phyloP scores from a whole-genome alignment of 2,888 invertebrate genomes.

The Calameuta pallipes region DNA sequence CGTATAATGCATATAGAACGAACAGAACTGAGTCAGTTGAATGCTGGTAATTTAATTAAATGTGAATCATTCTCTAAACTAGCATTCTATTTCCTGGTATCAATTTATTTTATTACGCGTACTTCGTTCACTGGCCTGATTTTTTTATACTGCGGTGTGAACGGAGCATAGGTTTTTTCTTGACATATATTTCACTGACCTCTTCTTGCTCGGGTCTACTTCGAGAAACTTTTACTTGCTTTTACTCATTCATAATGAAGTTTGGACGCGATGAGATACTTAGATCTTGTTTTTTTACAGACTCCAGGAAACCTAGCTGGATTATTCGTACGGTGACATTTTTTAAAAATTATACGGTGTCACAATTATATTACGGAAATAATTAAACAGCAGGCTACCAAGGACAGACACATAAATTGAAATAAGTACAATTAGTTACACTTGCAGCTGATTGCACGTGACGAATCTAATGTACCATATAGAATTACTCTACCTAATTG shows the following conservation, averaged over 20 bases:
- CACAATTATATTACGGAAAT: neutral
- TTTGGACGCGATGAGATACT: neutral
- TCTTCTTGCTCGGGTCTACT: neutral
- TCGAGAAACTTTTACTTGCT: neutral
- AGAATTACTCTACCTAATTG: neutral
- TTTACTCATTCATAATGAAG: neutral
- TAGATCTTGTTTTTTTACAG: neutral
- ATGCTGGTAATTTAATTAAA: neutral
- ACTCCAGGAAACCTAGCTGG: neutral
- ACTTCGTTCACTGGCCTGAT: neutral
- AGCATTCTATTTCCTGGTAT: neutral
- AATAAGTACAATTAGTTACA: constrained; percentile 1
- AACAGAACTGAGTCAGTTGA: neutral
- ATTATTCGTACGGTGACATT: neutral
- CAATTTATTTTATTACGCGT: neutral
- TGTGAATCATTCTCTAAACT: neutral
- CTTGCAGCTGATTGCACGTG: neutral
- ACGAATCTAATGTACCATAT: neutral
- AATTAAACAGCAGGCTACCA: neutral
- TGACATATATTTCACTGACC: neutral
- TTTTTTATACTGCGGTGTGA: neutral
- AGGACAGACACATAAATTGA: neutral
- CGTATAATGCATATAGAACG: neutral
- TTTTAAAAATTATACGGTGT: neutral
- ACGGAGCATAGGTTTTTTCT: neutral